A percentile compares a stretch with the other conserved stretches of the same genome.
Conservation (phyloP, 2,797 vertebrate genomes). For the Hyperoplus immaculatus region DNA sequence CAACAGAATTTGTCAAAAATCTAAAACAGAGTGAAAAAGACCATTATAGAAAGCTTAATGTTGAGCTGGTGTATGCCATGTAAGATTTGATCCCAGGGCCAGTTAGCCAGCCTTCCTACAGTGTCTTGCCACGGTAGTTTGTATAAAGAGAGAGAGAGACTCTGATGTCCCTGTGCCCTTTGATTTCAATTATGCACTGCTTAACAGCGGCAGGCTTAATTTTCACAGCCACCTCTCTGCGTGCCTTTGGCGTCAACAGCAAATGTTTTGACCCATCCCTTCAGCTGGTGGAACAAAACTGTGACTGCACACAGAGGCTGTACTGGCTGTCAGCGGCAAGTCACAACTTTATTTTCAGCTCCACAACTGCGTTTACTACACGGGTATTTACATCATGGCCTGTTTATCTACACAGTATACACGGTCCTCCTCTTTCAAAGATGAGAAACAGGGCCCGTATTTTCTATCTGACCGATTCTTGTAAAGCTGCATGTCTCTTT, state of each 20-base stretch:
- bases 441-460: conserved; percentile 24
- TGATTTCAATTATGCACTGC: conserved; percentile 73
- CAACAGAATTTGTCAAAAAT: background rate
- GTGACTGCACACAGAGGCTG: conserved; percentile 51
- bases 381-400: conserved; percentile 49
- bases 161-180: conserved; percentile 72
- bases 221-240: conserved; percentile 70
- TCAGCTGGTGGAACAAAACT: conserved; percentile 68
- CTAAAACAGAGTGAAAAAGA: conserved; percentile 31
- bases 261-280: conserved; percentile 76
- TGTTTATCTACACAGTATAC: conserved; percentile 39
- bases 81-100: conserved; percentile 37
- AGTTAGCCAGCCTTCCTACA: conserved; percentile 16
- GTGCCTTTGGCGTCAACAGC: conserved; percentile 72
- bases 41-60: conserved; percentile 54
- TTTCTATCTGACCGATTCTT: conserved; percentile 21
- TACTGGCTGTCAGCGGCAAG: conserved; percentile 58
- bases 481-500: conserved; percentile 32
- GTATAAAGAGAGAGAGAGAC: conserved; percentile 61
- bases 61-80: conserved; percentile 31
- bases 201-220: conserved; percentile 73
- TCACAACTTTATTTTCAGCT: conserved; percentile 57
- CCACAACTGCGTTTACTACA: conserved; percentile 20
- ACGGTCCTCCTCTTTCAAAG: conserved; percentile 20
- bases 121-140: conserved; percentile 63